A percentile compares a stretch with the other conserved stretches of the same genome.
Conservation (phyloP, 2,113 vertebrate species). For the Aptenodytes forsteri region DNA sequence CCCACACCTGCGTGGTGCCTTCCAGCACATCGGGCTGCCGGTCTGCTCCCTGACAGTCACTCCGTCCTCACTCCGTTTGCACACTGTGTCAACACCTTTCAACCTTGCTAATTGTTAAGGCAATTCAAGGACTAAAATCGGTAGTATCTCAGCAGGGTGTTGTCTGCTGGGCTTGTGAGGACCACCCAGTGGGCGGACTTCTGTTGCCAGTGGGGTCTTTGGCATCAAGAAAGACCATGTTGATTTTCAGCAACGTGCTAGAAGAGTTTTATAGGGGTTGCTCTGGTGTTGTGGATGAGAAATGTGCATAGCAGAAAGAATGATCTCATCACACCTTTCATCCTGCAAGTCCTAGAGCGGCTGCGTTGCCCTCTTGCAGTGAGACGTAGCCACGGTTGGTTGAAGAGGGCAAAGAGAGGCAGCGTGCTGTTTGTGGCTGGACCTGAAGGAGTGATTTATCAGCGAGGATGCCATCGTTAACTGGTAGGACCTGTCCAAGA, state of each 20-base stretch:
- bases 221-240: not conserved
- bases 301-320: not conserved
- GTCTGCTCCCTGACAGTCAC: not conserved
- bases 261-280: not conserved
- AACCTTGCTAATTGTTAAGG: not conserved
- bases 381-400: rapidly evolving
- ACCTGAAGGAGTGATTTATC: not conserved
- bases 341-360: not conserved
- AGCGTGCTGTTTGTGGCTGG: not conserved
- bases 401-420: not conserved
- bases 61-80: not conserved
- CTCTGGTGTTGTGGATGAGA: not conserved
- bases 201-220: not conserved
- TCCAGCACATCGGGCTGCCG: not conserved
- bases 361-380: rapidly evolving
- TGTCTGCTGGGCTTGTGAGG: not conserved
- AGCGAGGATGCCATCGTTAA: not conserved
- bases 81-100: not conserved
- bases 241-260: not conserved
- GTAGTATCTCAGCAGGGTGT: not conserved
- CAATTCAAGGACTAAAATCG: not conserved
- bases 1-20: not conserved
- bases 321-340: not conserved
- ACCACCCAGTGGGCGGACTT: not conserved
- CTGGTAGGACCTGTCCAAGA: not conserved